These are phyloP conservation scores for Drosophila sordidula DNA, from an alignment of 2,888 invertebrate genomes.

Conservation along the genomic window DNA sequence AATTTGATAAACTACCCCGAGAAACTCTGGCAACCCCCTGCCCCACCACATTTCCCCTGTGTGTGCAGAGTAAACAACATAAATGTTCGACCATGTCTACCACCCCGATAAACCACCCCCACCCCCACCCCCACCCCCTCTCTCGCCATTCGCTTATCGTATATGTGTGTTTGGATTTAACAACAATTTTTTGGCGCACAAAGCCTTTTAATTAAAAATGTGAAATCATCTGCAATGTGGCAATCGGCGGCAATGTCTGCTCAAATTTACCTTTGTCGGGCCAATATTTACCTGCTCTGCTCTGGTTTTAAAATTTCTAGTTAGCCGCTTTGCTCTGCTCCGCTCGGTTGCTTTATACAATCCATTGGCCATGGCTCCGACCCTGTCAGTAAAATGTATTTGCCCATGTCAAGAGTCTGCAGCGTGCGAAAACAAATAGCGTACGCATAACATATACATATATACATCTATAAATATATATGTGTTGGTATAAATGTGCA, in stretches of 20 bases:
- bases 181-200: slow-evolving; percentile 32
- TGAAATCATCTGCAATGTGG: slow-evolving; percentile 38
- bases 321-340: slow-evolving; percentile 9
- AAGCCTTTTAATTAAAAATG: slow-evolving; percentile 71
- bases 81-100: slow-evolving; percentile 2
- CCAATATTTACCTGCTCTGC: slow-evolving; percentile 72
- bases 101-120: too few relatives aligned
- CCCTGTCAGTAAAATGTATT: slow-evolving; percentile 59
- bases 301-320: slow-evolving; percentile 72
- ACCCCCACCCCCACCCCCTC: background rate
- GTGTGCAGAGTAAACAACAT: slow-evolving; percentile 6
- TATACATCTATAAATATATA: background rate
- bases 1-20: slow-evolving; percentile 22
- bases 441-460: background rate
- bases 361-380: slow-evolving; percentile 20
- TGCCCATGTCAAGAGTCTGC: slow-evolving; percentile 52
- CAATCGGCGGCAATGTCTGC: slow-evolving; percentile 28
- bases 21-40: background rate
- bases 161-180: slow-evolving; percentile 36
- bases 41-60: background rate
- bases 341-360: slow-evolving; percentile 5
- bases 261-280: slow-evolving; percentile 36
- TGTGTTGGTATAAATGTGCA: background rate
- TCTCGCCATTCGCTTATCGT: too few relatives aligned
- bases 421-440: slow-evolving; percentile 72